Percentiles rank a stretch among this genome's conserved stretches.
These are phyloP conservation scores for Bubo bubo DNA, from an alignment of 2,113 vertebrate species.

Conservation along the genomic window DNA sequence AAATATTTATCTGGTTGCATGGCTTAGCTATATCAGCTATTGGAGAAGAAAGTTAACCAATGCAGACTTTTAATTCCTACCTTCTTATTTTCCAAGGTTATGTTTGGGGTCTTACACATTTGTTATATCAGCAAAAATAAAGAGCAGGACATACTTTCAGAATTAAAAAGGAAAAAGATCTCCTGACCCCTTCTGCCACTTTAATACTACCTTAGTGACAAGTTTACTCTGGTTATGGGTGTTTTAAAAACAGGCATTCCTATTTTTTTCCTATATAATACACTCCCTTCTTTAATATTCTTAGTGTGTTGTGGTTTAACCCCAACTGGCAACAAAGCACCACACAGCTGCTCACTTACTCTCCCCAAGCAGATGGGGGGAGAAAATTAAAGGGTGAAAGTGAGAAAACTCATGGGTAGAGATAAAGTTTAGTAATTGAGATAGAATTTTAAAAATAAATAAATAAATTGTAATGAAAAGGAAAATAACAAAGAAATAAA, in stretches of 20 bases:
- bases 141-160: background rate
- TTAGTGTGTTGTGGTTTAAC: background rate
- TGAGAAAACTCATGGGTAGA: background rate
- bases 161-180: background rate
- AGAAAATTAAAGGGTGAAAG: background rate
- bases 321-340: background rate
- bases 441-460: too few species aligned
- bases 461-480: background rate
- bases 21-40: background rate
- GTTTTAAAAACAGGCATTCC: rapidly evolving
- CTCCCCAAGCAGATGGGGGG: rapidly evolving
- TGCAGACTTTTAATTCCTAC: background rate
- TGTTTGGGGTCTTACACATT: rapidly evolving
- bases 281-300: background rate
- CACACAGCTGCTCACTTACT: rapidly evolving
- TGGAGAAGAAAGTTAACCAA: background rate
- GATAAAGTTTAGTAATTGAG: background rate
- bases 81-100: background rate
- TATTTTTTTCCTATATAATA: background rate
- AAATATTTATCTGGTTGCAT: background rate
- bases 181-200: background rate
- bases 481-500: background rate
- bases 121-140: background rate
- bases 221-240: background rate
- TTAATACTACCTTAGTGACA: background rate